Base-by-base conservation (phyloP, 2,113 vertebrate species). In the Phyllopteryx taeniolatus region DNA sequence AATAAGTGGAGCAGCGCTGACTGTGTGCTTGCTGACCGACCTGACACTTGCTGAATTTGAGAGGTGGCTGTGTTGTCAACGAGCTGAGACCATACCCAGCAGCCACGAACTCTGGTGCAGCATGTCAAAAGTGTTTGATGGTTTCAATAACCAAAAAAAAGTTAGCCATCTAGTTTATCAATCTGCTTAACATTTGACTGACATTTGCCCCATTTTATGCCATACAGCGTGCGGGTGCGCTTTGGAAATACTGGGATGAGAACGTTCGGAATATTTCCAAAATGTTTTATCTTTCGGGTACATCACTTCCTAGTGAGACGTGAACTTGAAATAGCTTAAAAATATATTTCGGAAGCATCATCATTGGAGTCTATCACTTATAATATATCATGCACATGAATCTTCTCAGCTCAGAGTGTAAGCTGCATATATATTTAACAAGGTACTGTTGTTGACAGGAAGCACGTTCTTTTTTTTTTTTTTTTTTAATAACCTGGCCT, bases 11-110 rank as follows among this genome's bases (percentile, higher is more conserved):
- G 73, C 53, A 53, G 70, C 65, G 54, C 69, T 49, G 79, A 65
- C 56, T 81, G 59, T 67, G 68, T 67, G 74, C 79, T 72, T 64
- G 69, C 78, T 73, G 73, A 77, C 69, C n/a, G 5, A 72, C 72
- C 75, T 78, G 81, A 81, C 81, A 83, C 85, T 77, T 71, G 74
- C 42, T 68, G 79, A 83, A 77, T 82, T 85, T 74, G 78, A 83
- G 79, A 72, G 67, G 70, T 71, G 71, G 71, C 71, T 77, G 78
- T 72, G 73, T 79, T 83, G 73, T 83, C 75, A 77, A 68, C 79
- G 73, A 66, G 71, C 64, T 68, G 46, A 9, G 47, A 65, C 31
- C 72, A 51, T 77, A 73, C 69, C n/a, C 71, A 82, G 56, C 22
- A 44, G 8, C 31, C 33, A 19, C 17, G 57, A 56, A 42, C 67